Conservation (phyloP, 2,888 invertebrate genomes). For the Biston betularia region DNA sequence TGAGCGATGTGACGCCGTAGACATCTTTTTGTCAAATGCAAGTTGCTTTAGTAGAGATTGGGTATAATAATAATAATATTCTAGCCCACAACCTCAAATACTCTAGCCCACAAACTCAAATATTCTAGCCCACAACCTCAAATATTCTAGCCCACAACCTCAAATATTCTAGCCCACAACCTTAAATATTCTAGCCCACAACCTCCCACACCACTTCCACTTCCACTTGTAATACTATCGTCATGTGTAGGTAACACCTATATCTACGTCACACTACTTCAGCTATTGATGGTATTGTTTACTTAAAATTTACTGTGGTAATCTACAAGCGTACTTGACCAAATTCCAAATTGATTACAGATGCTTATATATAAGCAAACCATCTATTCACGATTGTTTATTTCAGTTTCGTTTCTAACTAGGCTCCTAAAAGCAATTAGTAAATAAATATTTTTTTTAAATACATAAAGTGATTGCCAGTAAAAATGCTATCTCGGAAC, state of each 20-base stretch:
- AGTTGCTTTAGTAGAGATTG: no score
- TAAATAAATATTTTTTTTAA: not conserved
- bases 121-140: no score
- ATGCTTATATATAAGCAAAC: conserved; percentile 2
- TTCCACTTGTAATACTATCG: not conserved
- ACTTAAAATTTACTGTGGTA: not conserved
- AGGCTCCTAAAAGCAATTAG: not conserved
- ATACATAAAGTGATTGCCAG: not conserved
- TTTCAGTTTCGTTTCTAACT: not conserved
- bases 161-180: no score
- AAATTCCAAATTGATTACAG: not conserved
- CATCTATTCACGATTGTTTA: not conserved
- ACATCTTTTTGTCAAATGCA: no score
- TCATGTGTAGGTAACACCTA: not conserved
- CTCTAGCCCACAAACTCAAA: no score
- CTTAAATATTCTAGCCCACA: no score
- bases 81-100: no score
- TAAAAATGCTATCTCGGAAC: conserved; percentile 2
- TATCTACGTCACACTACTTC: not conserved
- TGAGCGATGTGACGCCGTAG: no score
- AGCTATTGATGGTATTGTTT: not conserved
- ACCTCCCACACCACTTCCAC: no score
- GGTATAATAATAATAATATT: no score
- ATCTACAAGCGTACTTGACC: conserved; percentile 3
- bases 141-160: no score